These are phyloP conservation scores for Tribolium madens DNA, from an alignment of 1,140 invertebrate species.

Conservation along the genomic window DNA sequence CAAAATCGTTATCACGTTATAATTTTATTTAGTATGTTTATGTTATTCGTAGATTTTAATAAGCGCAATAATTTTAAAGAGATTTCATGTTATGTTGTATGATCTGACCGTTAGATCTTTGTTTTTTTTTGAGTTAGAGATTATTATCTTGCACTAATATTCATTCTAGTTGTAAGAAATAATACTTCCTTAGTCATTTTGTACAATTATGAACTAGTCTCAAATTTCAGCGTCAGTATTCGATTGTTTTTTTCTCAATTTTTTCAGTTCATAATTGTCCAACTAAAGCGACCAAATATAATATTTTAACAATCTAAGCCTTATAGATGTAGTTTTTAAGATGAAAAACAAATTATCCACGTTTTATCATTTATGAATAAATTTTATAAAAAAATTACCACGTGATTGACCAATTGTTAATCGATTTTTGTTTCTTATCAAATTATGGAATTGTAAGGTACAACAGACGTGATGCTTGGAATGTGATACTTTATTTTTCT, in stretches of 20 bases:
- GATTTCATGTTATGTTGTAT: conserved; percentile 32
- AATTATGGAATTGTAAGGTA: conserved; percentile 44
- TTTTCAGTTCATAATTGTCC: conserved; percentile 44
- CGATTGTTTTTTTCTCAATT: conserved; percentile 40
- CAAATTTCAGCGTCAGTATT: conserved; percentile 27
- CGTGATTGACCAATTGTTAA: conserved; percentile 35
- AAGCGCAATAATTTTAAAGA: conserved; percentile 48
- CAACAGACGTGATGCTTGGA: conserved; percentile 48
- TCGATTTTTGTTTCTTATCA: conserved; percentile 13
- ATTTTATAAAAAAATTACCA: conserved; percentile 49
- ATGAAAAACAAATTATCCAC: conserved; percentile 42
- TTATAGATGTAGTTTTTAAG: conserved; percentile 51
- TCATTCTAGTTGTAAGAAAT: conserved; percentile 48
- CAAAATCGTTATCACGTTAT: conserved; percentile 37
- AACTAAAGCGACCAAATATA: conserved; percentile 56
- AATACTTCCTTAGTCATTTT: conserved; percentile 52
- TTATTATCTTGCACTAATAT: conserved; percentile 43
- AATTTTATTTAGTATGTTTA: conserved; percentile 40
- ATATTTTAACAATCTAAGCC: conserved; percentile 53
- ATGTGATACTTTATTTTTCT: conserved; percentile 62
- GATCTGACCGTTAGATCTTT: conserved; percentile 30
- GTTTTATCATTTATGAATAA: conserved; percentile 46
- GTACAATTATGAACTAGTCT: conserved; percentile 46
- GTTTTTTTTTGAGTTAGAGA: conserved; percentile 12
- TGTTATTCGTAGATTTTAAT: conserved; percentile 46